These are phyloP conservation scores for Limosa lapponica DNA, from an alignment of 2,797 vertebrate genomes.

Conservation along the genomic window DNA sequence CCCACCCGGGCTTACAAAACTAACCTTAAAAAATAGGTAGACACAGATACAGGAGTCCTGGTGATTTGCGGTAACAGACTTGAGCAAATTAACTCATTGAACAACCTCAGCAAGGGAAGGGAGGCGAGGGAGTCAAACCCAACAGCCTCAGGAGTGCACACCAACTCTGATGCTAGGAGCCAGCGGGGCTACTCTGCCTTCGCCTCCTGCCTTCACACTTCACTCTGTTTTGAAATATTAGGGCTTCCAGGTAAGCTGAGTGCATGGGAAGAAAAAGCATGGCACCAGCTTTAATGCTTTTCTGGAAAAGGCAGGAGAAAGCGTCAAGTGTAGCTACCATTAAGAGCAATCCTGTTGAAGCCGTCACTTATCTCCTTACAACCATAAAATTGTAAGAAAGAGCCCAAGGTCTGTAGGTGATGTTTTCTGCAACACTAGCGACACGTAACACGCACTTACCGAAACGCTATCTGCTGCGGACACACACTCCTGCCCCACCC, in stretches of 20 bases:
- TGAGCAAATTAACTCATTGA: background rate
- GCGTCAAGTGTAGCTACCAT: background rate
- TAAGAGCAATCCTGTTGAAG: background rate
- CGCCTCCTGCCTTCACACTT: background rate
- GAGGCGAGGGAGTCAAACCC: background rate
- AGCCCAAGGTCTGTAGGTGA: background rate
- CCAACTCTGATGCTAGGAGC: background rate
- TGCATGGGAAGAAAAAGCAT: background rate
- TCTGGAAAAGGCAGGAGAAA: background rate
- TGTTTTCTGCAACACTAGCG: background rate
- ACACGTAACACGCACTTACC: background rate
- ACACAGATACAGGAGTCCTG: background rate
- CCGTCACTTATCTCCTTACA: background rate
- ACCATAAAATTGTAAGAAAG: background rate
- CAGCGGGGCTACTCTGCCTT: background rate
- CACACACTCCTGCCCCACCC: slow-evolving; percentile 10
- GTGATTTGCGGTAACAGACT: background rate
- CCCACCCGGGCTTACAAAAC: background rate
- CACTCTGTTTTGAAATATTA: background rate
- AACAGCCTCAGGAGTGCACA: background rate
- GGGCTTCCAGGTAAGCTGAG: background rate
- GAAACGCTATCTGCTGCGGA: background rate
- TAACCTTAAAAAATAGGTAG: background rate
- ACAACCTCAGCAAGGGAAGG: background rate
- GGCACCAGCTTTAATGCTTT: background rate